A percentile compares a stretch with the other conserved stretches of the same genome.
Evolutionary conservation across 2,888 invertebrate species (phyloP).

Genomic region (Tineola bisselliella): DNA sequence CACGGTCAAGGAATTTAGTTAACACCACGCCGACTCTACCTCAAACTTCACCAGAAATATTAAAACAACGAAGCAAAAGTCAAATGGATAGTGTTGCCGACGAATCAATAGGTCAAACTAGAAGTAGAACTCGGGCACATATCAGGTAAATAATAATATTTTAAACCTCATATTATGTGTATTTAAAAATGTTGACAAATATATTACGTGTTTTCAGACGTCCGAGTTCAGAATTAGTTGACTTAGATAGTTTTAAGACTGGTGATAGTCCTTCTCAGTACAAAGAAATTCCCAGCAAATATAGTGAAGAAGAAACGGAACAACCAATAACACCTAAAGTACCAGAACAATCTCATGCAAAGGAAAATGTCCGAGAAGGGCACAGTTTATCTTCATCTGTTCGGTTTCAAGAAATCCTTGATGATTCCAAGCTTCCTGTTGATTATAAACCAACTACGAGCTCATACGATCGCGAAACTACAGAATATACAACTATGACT

Average conservation of each 20-base stretch:
- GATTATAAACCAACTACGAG: conserved; percentile 48
- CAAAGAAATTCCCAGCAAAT: conserved; percentile 54
- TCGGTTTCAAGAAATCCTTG: conserved; percentile 47
- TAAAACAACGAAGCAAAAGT: conserved; percentile 35
- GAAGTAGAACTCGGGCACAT: conserved; percentile 69
- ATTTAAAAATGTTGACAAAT: conserved; percentile 14
- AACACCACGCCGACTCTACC: conserved; percentile 62
- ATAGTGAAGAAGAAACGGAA: conserved; percentile 64
- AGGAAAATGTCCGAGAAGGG: conserved; percentile 44
- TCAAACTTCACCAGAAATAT: conserved; percentile 54
- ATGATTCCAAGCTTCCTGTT: conserved; percentile 50
- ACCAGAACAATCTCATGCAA: conserved; percentile 37
- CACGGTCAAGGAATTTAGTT: conserved; percentile 66
- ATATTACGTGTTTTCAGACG: conserved; percentile 55
- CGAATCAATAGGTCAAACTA: conserved; percentile 56
- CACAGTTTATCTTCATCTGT: conserved; percentile 50
- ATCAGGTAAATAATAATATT: conserved; percentile 41
- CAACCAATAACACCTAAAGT: conserved; percentile 52
- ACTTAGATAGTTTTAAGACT: conserved; percentile 84
- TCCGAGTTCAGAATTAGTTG: conserved; percentile 82
- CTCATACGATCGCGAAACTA: conserved; percentile 54
- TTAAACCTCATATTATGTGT: background rate
- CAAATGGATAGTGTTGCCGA: conserved; percentile 57
- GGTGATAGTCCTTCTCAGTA: conserved; percentile 66
- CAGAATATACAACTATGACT: conserved; percentile 73